phyloP scores from a whole-genome alignment of 1,140 invertebrate species.

The Frieseomelitta varia region DNA sequence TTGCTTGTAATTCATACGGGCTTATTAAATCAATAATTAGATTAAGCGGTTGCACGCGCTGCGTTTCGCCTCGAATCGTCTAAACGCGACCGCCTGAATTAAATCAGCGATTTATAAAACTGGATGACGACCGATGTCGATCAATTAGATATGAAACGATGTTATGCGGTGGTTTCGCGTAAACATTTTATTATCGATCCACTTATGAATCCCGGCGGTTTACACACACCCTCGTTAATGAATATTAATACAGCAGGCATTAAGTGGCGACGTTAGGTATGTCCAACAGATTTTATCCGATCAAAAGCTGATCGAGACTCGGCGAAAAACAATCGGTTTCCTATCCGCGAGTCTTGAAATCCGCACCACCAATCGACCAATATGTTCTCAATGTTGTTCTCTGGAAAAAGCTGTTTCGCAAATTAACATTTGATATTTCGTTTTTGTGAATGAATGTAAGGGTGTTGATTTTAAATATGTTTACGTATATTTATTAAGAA shows the following conservation, averaged over 20 bases:
- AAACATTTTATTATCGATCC: too few relatives aligned
- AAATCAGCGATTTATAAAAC: constrained; percentile 38
- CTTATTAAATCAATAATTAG: not conserved
- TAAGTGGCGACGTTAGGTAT: constrained; percentile 23
- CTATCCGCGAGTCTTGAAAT: not conserved
- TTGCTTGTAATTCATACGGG: too few relatives aligned
- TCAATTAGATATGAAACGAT: constrained; percentile 18
- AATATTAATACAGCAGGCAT: constrained; percentile 49
- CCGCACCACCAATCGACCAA: not conserved
- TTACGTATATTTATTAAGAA: not conserved
- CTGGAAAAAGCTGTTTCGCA: too few relatives aligned
- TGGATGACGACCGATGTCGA: not conserved
- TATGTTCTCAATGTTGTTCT: not conserved
- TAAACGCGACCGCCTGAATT: not conserved
- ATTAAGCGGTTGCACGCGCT: not conserved
- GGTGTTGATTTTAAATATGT: not conserved
- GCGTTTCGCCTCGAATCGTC: not conserved
- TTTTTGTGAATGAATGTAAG: not conserved
- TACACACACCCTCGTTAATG: constrained; percentile 44
- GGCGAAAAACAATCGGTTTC: not conserved
- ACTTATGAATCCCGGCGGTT: not conserved
- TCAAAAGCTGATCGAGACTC: not conserved
- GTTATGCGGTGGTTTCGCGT: constrained; percentile 26
- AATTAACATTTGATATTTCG: too few relatives aligned
- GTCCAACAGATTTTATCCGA: constrained; percentile 34